Conservation (phyloP, 2,888 invertebrate species). For the Caenorhabditis zanzibari region DNA sequence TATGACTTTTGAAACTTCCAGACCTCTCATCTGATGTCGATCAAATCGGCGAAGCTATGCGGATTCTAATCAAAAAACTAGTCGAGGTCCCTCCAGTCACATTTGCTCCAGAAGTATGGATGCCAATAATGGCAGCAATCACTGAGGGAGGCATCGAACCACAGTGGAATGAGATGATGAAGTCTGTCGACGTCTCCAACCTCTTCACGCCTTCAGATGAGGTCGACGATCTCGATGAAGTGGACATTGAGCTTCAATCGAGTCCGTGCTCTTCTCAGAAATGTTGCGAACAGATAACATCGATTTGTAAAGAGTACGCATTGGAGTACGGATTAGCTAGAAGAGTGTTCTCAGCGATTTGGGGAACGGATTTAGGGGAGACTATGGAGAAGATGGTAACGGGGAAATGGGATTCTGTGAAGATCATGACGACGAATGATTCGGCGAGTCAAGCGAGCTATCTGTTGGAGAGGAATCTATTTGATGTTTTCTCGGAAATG, state of each 20-base stretch:
- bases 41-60: slow-evolving; percentile 44
- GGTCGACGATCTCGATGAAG: background rate
- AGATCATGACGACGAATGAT: slow-evolving; percentile 3
- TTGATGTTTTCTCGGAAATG: slow-evolving; percentile 40
- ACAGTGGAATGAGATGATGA: slow-evolving; percentile 32
- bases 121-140: slow-evolving; percentile 32
- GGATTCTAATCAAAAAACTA: slow-evolving; percentile 34
- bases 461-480: slow-evolving; percentile 30
- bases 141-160: slow-evolving; percentile 50
- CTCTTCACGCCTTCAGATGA: background rate
- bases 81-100: slow-evolving; percentile 34
- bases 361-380: slow-evolving; percentile 33
- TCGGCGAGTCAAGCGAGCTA: slow-evolving; percentile 29
- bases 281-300: slow-evolving; percentile 43
- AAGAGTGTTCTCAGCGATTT: slow-evolving; percentile 39
- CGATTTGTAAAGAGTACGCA: slow-evolving; percentile 20
- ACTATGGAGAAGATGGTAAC: background rate
- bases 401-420: slow-evolving; percentile 35
- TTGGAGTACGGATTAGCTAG: slow-evolving; percentile 40
- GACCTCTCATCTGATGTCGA: slow-evolving; percentile 27
- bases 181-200: slow-evolving; percentile 2
- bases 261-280: background rate
- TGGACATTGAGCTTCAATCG: background rate
- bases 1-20: background rate
- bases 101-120: slow-evolving; percentile 56